Evolutionary conservation across 2,113 vertebrate species (phyloP).

Genomic region (Tinamus guttatus): DNA sequence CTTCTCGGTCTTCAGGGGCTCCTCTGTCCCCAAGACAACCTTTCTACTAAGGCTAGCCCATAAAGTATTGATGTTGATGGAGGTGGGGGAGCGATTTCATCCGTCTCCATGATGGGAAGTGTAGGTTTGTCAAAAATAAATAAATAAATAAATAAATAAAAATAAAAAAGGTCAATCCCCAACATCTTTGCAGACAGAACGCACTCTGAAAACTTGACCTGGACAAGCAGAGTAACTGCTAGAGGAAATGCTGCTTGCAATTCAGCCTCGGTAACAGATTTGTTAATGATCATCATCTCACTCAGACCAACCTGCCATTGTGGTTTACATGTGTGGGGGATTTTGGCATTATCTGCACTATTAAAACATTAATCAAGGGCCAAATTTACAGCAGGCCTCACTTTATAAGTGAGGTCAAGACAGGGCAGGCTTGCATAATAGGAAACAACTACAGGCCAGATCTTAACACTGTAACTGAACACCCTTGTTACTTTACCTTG

Average conservation of each 20-base stretch:
- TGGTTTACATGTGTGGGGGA: conserved; percentile 77
- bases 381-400: conserved; percentile 79
- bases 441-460: conserved; percentile 88
- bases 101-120: conserved; percentile 4
- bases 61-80: conserved; percentile 41
- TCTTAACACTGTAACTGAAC: conserved; percentile 86
- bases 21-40: conserved; percentile 41
- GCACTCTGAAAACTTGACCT: conserved; percentile 30
- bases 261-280: conserved; percentile 79
- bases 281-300: conserved; percentile 84
- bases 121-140: conserved; percentile 1
- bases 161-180: neutral
- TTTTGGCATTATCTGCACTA: conserved; percentile 83
- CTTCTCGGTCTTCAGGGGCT: conserved; percentile 42
- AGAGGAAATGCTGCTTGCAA: conserved; percentile 34
- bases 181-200: neutral
- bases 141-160: no score
- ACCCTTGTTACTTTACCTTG: conserved; percentile 83
- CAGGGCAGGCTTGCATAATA: conserved; percentile 88
- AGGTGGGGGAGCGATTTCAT: conserved; percentile 47
- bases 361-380: conserved; percentile 85
- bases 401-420: conserved; percentile 81
- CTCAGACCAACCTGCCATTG: conserved; percentile 67
- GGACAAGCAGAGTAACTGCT: conserved; percentile 37
- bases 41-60: neutral